phyloP scores from a whole-genome alignment of 2,888 invertebrate species.

The Lycocerus yunnanus region DNA sequence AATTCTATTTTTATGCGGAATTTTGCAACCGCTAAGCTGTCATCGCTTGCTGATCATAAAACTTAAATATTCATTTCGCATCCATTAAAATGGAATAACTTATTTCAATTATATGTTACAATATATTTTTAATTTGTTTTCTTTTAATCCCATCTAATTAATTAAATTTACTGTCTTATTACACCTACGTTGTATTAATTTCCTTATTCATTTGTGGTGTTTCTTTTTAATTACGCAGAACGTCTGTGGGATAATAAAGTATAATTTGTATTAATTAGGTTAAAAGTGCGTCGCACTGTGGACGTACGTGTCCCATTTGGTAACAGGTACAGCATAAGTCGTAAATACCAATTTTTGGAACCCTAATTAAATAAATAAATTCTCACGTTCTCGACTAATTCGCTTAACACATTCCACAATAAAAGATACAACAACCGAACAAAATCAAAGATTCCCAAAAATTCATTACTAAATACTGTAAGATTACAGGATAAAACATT shows the following conservation, averaged over 20 bases:
- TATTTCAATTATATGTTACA: neutral
- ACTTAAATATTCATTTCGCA: neutral
- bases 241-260: neutral
- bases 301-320: neutral
- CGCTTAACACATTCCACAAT: neutral
- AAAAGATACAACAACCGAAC: conserved; percentile 10
- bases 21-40: neutral
- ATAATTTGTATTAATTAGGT: neutral
- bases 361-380: conserved; percentile 3
- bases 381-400: conserved; percentile 12
- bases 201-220: neutral
- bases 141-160: neutral
- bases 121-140: neutral
- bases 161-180: neutral
- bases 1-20: neutral
- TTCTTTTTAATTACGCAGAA: neutral
- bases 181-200: neutral
- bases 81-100: neutral
- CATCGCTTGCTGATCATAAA: neutral
- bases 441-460: conserved; percentile 40
- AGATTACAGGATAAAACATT: conserved; percentile 54
- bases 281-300: neutral
- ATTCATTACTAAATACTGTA: conserved; percentile 50
- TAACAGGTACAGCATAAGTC: neutral
- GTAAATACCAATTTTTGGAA: neutral